A percentile compares a stretch with the other conserved stretches of the same genome.
Conservation (phyloP, 2,113 vertebrate species). For the Rhagologus leucostigma region DNA sequence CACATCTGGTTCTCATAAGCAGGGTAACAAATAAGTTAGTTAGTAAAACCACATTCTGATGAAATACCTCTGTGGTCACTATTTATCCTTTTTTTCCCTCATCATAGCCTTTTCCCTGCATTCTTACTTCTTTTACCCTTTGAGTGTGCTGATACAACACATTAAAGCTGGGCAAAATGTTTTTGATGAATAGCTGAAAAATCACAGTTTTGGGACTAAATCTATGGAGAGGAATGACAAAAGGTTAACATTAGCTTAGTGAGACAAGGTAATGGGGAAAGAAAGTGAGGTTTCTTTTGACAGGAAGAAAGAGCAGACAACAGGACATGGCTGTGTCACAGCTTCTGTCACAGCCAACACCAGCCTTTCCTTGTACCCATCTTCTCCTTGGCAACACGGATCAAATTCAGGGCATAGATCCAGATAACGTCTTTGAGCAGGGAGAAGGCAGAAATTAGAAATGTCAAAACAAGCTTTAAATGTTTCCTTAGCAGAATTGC, state of each 20-base stretch:
- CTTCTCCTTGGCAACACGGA: neutral
- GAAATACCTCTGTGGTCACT: neutral
- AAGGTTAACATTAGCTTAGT: neutral
- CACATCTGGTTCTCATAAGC: slow-evolving; percentile 13
- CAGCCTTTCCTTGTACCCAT: neutral
- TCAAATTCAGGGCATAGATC: neutral
- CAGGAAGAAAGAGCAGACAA: neutral
- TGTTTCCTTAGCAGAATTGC: neutral
- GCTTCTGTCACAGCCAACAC: neutral
- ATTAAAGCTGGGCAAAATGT: neutral
- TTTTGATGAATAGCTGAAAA: neutral
- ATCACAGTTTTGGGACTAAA: neutral
- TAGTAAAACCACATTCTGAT: neutral
- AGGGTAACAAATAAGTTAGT: neutral
- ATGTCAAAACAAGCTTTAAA: neutral
- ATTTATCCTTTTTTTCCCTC: neutral
- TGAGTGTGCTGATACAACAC: neutral
- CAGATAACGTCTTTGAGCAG: neutral
- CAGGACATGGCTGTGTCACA: neutral
- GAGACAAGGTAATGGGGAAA: neutral
- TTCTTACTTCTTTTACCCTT: neutral
- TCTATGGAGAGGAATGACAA: neutral
- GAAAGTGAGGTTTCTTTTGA: neutral
- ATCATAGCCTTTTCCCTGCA: neutral
- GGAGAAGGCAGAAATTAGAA: neutral